Conservation (phyloP, 1,140 invertebrate species). For the Armadillidium nasatum region DNA sequence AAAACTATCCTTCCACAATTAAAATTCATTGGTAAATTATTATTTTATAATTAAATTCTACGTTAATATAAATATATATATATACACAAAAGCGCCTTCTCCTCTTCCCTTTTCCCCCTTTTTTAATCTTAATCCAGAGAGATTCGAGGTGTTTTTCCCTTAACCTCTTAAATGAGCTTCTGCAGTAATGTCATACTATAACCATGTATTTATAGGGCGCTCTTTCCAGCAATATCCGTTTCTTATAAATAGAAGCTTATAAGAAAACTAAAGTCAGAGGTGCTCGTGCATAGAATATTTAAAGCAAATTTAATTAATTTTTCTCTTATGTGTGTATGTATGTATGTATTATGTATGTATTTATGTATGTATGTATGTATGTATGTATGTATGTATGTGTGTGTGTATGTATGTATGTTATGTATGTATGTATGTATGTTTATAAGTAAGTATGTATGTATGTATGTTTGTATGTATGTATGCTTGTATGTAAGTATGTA, state of each 20-base stretch:
- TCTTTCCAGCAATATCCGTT: background rate
- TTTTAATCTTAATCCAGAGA: slow-evolving; percentile 1
- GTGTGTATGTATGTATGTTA: too few relatives aligned
- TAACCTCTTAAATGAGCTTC: background rate
- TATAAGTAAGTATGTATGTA: background rate
- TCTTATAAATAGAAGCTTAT: slow-evolving; percentile 4
- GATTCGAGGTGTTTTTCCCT: background rate
- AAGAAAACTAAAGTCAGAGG: slow-evolving; percentile 1
- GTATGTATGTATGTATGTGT: too few relatives aligned
- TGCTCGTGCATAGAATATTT: slow-evolving; percentile 10
- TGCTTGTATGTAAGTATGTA: too few relatives aligned
- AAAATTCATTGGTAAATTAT: too few relatives aligned
- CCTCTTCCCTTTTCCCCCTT: background rate
- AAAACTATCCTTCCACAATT: too few relatives aligned
- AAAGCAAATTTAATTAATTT: background rate
- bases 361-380: background rate
- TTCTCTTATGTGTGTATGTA: background rate
- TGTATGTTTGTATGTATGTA: background rate
- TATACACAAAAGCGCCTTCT: too few relatives aligned
- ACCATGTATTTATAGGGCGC: background rate
- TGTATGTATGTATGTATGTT: background rate
- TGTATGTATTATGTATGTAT: background rate
- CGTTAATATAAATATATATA: too few relatives aligned
- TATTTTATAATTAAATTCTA: too few relatives aligned
- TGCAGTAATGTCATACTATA: background rate